Evolutionary conservation across 2,113 vertebrate genomes (phyloP), one percentile per base, ranked within the genome.

Genomic region (Daboia siamensis): DNA sequence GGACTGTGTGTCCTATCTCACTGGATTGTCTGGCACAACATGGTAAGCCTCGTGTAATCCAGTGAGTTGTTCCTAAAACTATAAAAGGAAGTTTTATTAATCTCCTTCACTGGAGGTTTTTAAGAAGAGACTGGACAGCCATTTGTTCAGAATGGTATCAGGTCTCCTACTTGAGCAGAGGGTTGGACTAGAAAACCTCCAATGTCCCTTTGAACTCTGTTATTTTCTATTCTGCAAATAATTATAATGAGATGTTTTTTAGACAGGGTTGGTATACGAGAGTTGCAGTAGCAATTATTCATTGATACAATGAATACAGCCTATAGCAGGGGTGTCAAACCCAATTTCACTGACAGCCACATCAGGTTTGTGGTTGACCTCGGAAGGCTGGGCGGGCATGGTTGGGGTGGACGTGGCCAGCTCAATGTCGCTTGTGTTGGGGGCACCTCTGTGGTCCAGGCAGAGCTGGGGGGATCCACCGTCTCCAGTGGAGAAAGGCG

Each of bases 21-120:
- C 98, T 0, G 98, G 98, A 56, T 97, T 99, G 90, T 99, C 98
- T 0, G 98, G 98, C 56, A 98, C 99, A 84, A 99, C 98, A 80
- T 99, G 98, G 98, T 99, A 97, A 97, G 98, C 26, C 6, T 87
- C 88, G 0, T 23, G 33, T 80, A 80, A 21, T 80, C 33, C 74
- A 9, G 17, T 80, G 17, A 44, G 33, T 21, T 80, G 33, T 80
- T 80, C 74, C 33, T 80, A 17, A 80, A 80, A 44, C 7, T 44
- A 44, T 80, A 80, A 44, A 21, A 44, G 20, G 33, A 80, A 80
- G 2, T 33, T 69, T 69, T 69, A 69, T 69, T 69, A 69, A 69
- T 0, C 29, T 33, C 15, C 29, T 69, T 33, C 64, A n/a, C 64
- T 69, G 64, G 64, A n/a, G 29, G 64, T 69, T 69, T 69, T 69